A percentile compares a stretch with the other conserved stretches of the same genome.
Evolutionary conservation across 2,797 vertebrate genomes (phyloP).

Genomic region (Megalops cyprinoides): DNA sequence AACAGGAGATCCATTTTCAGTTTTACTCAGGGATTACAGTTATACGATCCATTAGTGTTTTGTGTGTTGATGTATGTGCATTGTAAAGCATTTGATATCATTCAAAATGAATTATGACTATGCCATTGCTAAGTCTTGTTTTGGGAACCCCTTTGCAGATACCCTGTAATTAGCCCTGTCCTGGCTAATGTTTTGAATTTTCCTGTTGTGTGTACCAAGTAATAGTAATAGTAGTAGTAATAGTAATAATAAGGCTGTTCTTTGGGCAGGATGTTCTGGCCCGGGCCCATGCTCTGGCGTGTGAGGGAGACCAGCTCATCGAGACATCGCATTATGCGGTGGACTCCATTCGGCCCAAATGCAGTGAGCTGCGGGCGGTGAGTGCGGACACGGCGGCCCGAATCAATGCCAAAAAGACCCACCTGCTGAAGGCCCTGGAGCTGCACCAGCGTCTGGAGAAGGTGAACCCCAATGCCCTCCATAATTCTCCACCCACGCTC

Average conservation of each 20-base stretch:
- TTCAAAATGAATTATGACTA: no score
- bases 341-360: conserved; percentile 93
- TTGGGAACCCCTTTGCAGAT: no score
- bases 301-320: conserved; percentile 83
- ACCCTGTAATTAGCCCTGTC: no score
- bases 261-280: conserved; percentile 78
- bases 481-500: background rate
- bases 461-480: conserved; percentile 67
- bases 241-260: no score
- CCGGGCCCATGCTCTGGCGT: conserved; percentile 73
- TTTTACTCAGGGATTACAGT: background rate
- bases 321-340: conserved; percentile 89
- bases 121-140: no score
- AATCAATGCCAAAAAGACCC: conserved; percentile 71
- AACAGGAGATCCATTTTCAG: background rate
- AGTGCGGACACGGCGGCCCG: conserved; percentile 70
- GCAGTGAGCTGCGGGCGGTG: conserved; percentile 81
- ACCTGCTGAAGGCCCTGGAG: conserved; percentile 86
- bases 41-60: background rate
- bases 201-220: no score
- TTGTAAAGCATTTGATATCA: no score
- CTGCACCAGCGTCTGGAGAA: conserved; percentile 85
- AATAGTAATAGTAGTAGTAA: no score
- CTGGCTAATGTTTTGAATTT: no score
- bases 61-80: no score